Evolutionary conservation across 2,888 invertebrate genomes (phyloP).

Genomic region (Mythimna loreyi): DNA sequence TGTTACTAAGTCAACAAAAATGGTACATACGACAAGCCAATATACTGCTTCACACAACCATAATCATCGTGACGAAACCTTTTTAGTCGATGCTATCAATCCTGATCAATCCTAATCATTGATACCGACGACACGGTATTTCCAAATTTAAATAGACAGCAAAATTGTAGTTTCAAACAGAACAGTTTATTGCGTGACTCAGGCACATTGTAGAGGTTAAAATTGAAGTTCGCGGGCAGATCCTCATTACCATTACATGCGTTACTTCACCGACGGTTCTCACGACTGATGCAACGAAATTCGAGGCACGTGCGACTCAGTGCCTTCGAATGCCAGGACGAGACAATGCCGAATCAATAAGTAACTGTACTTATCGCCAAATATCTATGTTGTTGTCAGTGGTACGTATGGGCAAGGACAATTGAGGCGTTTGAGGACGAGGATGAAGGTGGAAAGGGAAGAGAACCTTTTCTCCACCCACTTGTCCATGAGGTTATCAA

Average conservation of each 20-base stretch:
- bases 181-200: constrained; percentile 35
- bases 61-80: neutral
- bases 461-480: too few relatives aligned
- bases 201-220: constrained; percentile 33
- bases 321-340: constrained; percentile 81
- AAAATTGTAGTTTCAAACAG: constrained; percentile 26
- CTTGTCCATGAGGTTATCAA: neutral
- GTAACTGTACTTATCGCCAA: constrained; percentile 86
- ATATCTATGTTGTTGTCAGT: constrained; percentile 76
- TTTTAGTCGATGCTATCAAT: neutral
- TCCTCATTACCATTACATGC: constrained; percentile 71
- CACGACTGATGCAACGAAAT: constrained; percentile 81
- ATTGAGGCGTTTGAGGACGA: constrained; percentile 32
- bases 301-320: constrained; percentile 80
- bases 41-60: neutral
- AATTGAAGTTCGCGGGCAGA: constrained; percentile 58
- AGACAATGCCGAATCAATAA: constrained; percentile 88
- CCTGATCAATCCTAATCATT: neutral
- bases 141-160: constrained; percentile 12
- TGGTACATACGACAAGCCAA: neutral
- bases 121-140: neutral
- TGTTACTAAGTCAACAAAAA: neutral
- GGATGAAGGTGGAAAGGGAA: neutral
- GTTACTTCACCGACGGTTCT: constrained; percentile 82
- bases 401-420: constrained; percentile 71